Evolutionary conservation across 2,888 invertebrate species (phyloP), one percentile per base, ranked within the genome.

Genomic region (Rotaria macrura): DNA sequence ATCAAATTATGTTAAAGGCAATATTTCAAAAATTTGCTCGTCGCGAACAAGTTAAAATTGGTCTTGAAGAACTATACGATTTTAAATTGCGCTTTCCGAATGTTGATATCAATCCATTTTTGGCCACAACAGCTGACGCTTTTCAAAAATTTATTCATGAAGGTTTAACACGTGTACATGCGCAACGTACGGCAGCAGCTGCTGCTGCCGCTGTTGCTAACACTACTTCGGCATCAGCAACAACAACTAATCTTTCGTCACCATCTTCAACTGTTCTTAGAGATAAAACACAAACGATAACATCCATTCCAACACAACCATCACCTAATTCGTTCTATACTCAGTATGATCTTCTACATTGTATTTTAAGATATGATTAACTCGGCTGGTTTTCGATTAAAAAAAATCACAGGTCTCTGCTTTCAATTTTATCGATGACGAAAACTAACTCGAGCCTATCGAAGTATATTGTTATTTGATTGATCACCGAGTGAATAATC

Each of bases 111-210:
- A 94, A 95, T 90, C 95, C 95, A 49, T 95, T 94, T 91, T 93
- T 96, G 90, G 93, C 94, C 88, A 94, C 94, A 89, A 94, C 95
- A 0, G 95, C 95, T 84, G 93, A 94, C 90, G 94, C 94, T 91
- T 95, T 95, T 92, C 94, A 95, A 89, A 94, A 94, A 89, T 95
- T 94, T 90, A 95, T 96, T 88, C 94, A 94, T 90, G 92, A 94
- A 84, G 79, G 79, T n/a, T 79, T 79, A 43, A 34, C 65, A 34
- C 65, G 65, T 29, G 65, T 65, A 17, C 65, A 65, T 34, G 20
- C 34, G 34, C 65, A 65, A 65, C 65, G 65, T 34, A 34, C 34
- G 2, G 65, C 65, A 34, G 29, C 65, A 34, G 65, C 29, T 17
- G 65, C 65, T 54, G 23, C 6, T 54, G 9, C 9, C 29, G 49